A percentile compares a stretch with the other conserved stretches of the same genome.
These are phyloP conservation scores for Poeciliopsis retropinna DNA, from an alignment of 2,113 vertebrate genomes.

Conservation along the genomic window DNA sequence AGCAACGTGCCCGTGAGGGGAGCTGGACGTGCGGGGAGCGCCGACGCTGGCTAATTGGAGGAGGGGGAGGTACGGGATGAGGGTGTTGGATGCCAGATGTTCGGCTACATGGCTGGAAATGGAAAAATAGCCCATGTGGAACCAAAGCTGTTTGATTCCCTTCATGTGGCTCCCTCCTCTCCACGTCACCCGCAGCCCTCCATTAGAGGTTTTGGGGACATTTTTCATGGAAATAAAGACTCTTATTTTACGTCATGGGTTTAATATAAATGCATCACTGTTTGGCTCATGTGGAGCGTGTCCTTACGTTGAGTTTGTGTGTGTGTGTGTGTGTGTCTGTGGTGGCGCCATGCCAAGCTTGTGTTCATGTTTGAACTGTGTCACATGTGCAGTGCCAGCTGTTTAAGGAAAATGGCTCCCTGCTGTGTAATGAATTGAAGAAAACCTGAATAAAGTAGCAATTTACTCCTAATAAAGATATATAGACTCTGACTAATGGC, in stretches of 20 bases:
- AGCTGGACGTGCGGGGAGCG: too few relatives aligned
- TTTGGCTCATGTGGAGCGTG: conserved; percentile 6
- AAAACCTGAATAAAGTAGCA: conserved; percentile 45
- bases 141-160: conserved; percentile 54
- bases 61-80: conserved; percentile 38
- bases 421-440: conserved; percentile 33
- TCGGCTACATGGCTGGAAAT: conserved; percentile 50
- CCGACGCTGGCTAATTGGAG: conserved; percentile 41
- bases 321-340: conserved; percentile 4
- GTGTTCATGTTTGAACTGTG: conserved; percentile 16
- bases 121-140: conserved; percentile 65
- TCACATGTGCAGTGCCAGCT: conserved; percentile 36
- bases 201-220: conserved; percentile 58
- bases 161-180: conserved; percentile 67
- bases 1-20: too few relatives aligned
- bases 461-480: conserved; percentile 45
- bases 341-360: conserved; percentile 24
- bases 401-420: conserved; percentile 35
- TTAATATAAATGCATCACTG: conserved; percentile 49
- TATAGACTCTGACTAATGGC: conserved; percentile 33
- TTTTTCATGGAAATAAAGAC: conserved; percentile 66
- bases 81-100: conserved; percentile 70
- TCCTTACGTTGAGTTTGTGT: conserved; percentile 3
- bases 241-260: conserved; percentile 57
- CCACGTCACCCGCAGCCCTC: conserved; percentile 50